Evolutionary conservation across 2,888 invertebrate species (phyloP).

Genomic region (Calameuta filiformis): DNA sequence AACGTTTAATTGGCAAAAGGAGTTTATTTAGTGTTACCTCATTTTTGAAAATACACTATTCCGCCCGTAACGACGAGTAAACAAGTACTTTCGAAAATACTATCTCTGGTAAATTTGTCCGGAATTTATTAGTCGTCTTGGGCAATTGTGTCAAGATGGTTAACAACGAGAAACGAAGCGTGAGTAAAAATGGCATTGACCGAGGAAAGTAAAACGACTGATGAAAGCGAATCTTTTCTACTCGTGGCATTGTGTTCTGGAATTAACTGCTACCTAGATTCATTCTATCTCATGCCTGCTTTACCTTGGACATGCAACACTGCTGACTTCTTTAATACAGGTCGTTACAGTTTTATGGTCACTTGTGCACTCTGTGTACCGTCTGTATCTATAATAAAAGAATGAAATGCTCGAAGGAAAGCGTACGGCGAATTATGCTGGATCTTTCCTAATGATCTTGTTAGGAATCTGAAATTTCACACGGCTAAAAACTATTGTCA

Average conservation of each 20-base stretch:
- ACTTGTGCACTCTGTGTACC: neutral
- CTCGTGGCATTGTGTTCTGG: slow-evolving; percentile 6
- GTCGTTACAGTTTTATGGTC: neutral
- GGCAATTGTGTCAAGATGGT: neutral
- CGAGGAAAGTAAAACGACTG: slow-evolving; percentile 41
- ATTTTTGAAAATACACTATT: neutral
- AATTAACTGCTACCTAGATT: neutral
- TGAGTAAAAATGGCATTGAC: slow-evolving; percentile 45
- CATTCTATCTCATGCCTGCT: neutral
- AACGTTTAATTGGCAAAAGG: neutral
- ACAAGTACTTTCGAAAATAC: neutral
- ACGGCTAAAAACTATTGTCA: neutral
- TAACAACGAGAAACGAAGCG: neutral
- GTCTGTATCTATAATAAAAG: neutral
- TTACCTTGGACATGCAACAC: neutral
- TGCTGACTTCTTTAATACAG: neutral
- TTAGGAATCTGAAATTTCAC: neutral
- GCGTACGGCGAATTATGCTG: neutral
- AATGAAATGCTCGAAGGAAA: neutral
- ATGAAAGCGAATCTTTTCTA: slow-evolving; percentile 33
- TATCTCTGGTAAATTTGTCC: neutral
- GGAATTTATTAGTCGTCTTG: neutral
- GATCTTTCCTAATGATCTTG: neutral
- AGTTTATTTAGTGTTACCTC: neutral
- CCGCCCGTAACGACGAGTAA: neutral